Evolutionary conservation across 2,113 vertebrate species (phyloP).

Genomic region (Aptenodytes forsteri): DNA sequence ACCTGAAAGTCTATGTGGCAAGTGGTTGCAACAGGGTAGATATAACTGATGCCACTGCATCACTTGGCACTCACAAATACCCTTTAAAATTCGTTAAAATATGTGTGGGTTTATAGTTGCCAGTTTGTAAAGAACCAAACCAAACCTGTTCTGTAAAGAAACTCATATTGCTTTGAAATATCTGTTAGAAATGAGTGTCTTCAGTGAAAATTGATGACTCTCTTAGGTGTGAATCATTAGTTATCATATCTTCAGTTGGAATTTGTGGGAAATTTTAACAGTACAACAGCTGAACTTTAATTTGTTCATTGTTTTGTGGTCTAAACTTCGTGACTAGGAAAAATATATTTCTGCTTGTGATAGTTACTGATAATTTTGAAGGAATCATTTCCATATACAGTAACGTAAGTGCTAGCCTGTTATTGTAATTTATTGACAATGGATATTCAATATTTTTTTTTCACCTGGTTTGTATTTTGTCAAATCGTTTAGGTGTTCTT

Average conservation of each 20-base stretch:
- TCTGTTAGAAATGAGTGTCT: neutral
- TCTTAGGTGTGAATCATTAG: neutral
- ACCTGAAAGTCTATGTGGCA: neutral
- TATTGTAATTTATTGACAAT: neutral
- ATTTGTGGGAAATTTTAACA: neutral
- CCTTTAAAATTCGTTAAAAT: neutral
- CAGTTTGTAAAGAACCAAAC: neutral
- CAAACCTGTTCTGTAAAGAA: neutral
- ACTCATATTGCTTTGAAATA: neutral
- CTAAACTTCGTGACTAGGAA: neutral
- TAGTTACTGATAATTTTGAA: neutral
- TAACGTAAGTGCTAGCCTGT: neutral
- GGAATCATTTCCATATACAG: neutral
- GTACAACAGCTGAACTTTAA: neutral
- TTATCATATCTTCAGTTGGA: neutral
- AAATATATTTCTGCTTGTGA: neutral
- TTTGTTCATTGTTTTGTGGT: neutral
- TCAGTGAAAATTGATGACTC: neutral
- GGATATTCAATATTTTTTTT: neutral
- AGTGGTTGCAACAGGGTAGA: neutral
- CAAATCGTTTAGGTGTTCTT: constrained; percentile 27
- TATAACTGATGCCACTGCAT: neutral
- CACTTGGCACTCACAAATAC: neutral
- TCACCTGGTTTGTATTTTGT: constrained; percentile 26
- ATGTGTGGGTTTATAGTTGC: neutral